These are phyloP conservation scores for Thysanoteuthis rhombus DNA, from an alignment of 2,888 invertebrate genomes.

Conservation along the genomic window DNA sequence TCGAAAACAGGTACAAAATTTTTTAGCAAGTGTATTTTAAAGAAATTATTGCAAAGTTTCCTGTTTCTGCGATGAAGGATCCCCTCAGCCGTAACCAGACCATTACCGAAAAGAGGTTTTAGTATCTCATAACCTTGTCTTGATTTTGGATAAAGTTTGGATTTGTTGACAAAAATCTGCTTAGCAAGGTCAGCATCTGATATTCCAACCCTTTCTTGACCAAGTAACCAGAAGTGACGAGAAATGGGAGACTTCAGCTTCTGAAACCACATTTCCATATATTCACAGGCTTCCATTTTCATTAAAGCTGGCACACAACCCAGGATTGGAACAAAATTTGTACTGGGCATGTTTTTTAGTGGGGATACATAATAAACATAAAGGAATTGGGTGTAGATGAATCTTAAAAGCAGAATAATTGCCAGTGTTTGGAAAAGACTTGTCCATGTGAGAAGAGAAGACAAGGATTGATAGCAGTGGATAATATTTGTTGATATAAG, in stretches of 20 bases:
- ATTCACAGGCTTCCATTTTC: not conserved
- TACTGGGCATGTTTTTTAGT: not conserved
- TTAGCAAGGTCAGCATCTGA: slow-evolving; percentile 47
- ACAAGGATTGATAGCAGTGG: not conserved
- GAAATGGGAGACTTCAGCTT: slow-evolving; percentile 48
- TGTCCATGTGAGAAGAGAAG: not conserved
- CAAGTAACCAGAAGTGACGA: slow-evolving; percentile 54
- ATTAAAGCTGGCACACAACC: not conserved
- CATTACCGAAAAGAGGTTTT: not conserved
- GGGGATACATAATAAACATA: not conserved
- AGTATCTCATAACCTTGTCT: not conserved
- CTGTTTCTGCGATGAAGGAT: not conserved
- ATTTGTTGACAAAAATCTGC: slow-evolving; percentile 46
- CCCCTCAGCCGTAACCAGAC: not conserved
- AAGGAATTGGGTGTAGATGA: not conserved
- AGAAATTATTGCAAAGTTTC: too few species aligned
- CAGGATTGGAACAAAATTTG: not conserved
- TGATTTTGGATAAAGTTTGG: slow-evolving; percentile 44
- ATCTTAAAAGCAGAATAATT: not conserved
- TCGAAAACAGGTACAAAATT: not conserved
- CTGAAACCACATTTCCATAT: slow-evolving; percentile 45
- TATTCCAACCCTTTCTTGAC: slow-evolving; percentile 42
- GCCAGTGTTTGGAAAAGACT: not conserved
- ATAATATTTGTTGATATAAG: not conserved
- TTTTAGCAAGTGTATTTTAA: not conserved